Conservation (phyloP, 92 coral and sea anemone genomes). For the Heliopora coerulea region DNA sequence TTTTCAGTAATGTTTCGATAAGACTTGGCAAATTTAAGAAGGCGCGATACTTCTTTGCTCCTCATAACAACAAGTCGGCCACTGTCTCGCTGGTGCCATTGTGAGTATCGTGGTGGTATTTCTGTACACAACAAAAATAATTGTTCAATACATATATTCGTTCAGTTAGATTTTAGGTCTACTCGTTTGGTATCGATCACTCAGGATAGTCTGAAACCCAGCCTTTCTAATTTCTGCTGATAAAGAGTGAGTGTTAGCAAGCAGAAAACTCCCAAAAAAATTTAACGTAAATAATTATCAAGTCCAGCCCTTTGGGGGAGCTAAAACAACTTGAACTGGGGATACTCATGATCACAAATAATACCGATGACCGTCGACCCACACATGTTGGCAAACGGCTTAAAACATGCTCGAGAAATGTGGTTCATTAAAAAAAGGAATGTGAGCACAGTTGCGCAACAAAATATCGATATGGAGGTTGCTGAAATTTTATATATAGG, state of each 20-base stretch:
- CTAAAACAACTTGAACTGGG: too few species aligned
- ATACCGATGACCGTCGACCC: too few species aligned
- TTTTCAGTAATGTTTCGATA: neutral
- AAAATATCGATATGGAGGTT: too few species aligned
- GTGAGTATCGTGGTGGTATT: constrained; percentile 32
- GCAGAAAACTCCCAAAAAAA: constrained; percentile 6
- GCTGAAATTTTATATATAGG: too few species aligned
- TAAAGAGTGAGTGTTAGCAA: neutral
- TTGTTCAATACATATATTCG: constrained; percentile 21
- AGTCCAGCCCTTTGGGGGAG: too few species aligned
- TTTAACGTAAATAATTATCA: too few species aligned
- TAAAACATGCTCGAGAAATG: too few species aligned
- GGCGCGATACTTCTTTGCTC: neutral
- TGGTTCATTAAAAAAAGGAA: too few species aligned
- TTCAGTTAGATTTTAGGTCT: constrained; percentile 23
- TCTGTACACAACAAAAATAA: constrained; percentile 40
- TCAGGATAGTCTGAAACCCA: constrained; percentile 8
- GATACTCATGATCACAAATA: too few species aligned
- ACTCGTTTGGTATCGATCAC: constrained; percentile 29
- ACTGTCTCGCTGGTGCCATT: constrained; percentile 31
- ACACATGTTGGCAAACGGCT: too few species aligned
- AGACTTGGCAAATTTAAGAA: neutral
- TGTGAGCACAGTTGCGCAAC: too few species aligned
- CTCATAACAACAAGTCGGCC: neutral
- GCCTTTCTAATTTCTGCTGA: constrained; percentile 32